Evolutionary conservation across 1,140 invertebrate species (phyloP), one percentile per base, ranked within the genome.

Genomic region (Asobara japonica): DNA sequence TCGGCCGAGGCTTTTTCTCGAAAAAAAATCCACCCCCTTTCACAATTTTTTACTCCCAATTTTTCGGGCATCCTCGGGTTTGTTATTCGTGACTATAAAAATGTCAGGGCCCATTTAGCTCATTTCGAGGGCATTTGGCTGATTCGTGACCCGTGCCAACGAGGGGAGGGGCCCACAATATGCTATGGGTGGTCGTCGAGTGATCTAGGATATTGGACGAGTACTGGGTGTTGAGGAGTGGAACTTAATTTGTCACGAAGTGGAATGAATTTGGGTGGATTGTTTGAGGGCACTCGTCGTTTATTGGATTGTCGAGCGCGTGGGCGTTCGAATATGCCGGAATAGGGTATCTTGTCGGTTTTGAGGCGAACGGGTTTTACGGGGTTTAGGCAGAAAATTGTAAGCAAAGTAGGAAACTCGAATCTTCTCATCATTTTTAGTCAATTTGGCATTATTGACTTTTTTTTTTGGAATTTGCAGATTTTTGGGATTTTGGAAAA

Each of bases 171-270:
- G 36, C 16, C 38, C 3, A 27, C 36, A 41, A 66, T 38, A 20
- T 45, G 38, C 7, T 45, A 66, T 16, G n/a, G 56, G 33, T 33
- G 31, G 16, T 51, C 30, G 29, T 13, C 25, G 4, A 38, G 18
- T 38, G 29, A 38, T 36, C 76, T 11, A 66, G 72, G 74, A 64
- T 72, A 51, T 62, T 75, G 72, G 71, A 71, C 70, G 33, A 73
- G 29, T 65, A 72, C 71, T 65, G 73, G 82, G 80, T 81, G 83
- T 84, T 82, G 80, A 81, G 83, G 69, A 84, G 80, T 81, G 79
- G 80, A 85, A 85, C 79, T 86, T 83, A 86, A 86, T 86, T 86
- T 85, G 83, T 80, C 74, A 78, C 79, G 77, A 86, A 86, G 82
- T 84, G 38, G n/a, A 66, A 25, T 41, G 22, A 38, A 45, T 66